Evolutionary conservation across 1,140 invertebrate genomes (phyloP), one percentile per base, ranked within the genome.

Genomic region (Drosophila quadrilineata): DNA sequence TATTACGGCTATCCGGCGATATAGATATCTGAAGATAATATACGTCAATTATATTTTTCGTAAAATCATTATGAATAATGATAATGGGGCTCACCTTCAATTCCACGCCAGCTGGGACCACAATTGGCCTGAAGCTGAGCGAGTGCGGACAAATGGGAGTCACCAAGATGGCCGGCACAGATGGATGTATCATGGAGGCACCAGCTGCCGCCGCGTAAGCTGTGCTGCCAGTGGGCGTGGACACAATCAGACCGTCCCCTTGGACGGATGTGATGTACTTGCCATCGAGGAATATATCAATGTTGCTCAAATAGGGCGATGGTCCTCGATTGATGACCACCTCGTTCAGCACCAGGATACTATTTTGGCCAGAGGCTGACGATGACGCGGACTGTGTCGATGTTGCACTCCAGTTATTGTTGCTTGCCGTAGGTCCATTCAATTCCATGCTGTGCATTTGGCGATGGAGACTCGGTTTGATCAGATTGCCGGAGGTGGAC

Each of bases 71-170:
- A 5, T 4, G 1, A 26, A 17, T 2, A 35, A 21, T 0, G 10
- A 1, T 3, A 16, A 36, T 0, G 6, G 12, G 0, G 22, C 71
- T 67, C 38, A 98, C 97, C 94, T 97, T 98, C 9, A 99, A 92
- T 90, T 99, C 97, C 2, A 98, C 97, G 1, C 97, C 97, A 12
- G 97, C 98, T 3, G 98, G 98, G 17, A 99, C 97, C 3, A 99
- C 97, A 75, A 99, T 98, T 14, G 98, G 98, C 75, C 98, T 92
- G 91, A 99, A 99, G 69, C 97, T 98, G 22, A 92, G 88, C 14
- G 97, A 98, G 91, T 99, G 98, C 4, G 98, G 97, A 90, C 98
- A 99, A 71, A 99, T 98, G 14, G 98, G 98, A 0, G 97, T 98
- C 21, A 99, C 96, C 94, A 99, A 96, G 68, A 99, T 98, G 3